Evolutionary conservation across 2,113 vertebrate genomes (phyloP), one percentile per base, ranked within the genome.

Genomic region (Toxotes chatareus): DNA sequence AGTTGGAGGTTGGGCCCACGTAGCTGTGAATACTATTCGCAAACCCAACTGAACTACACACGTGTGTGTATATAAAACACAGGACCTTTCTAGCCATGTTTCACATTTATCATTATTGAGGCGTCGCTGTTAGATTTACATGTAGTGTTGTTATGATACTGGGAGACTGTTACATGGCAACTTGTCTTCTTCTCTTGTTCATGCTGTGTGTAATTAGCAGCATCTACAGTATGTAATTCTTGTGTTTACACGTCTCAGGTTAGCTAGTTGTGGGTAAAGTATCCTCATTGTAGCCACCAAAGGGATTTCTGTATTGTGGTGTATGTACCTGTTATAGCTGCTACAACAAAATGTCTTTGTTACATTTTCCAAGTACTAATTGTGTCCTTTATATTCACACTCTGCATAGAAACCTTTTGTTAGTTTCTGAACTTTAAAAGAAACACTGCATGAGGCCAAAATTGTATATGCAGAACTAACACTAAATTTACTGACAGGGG

Each of bases 1-100:
- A 1, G 7, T 93, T 42, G 93, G 88, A 59, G 82, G 78, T 27
- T 93, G 88, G 92, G 88, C 89, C 46, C 59, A 90, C 70, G 86
- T 89, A 44, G 87, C 93, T 75, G 87, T 82, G 61, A 89, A 79
- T 85, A 89, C 80, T 51, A 40, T 93, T 51, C 47, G 70, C 73
- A 93, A 94, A 79, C 69, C 87, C 60, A 92, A 88, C 80, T 93
- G 74, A 93, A 42, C 67, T 51, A 32, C 57, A 31, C 6, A 11
- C 8, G 12, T 62, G 40, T 78, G 51, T 71, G 34, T 75, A 11
- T 84, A 64, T 74, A 36, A 73, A 72, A 80, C 44, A 61, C 63
- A 32, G 82, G 65, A 73, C 80, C 62, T 91, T 85, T 74, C 14
- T 73, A 79, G 51, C 57, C 80, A 53, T 76, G 27, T 73, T 84